These are phyloP conservation scores for Dallia pectoralis DNA, from an alignment of 2,797 vertebrate species.

Conservation along the genomic window DNA sequence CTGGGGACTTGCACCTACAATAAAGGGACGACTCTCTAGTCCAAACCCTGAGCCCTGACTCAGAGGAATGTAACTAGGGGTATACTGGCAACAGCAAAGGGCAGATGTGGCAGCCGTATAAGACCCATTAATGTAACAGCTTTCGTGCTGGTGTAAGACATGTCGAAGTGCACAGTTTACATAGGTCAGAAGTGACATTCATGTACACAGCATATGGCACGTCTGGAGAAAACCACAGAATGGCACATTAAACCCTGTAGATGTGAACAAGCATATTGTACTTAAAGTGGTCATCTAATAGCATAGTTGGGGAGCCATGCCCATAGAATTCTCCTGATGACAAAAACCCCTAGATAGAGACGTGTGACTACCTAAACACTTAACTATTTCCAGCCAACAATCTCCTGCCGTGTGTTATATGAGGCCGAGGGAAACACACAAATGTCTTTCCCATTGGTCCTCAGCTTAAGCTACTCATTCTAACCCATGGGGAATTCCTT, in stretches of 20 bases:
- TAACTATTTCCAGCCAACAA: slow-evolving; percentile 27
- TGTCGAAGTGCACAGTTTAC: slow-evolving; percentile 16
- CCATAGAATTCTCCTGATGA: slow-evolving; percentile 8
- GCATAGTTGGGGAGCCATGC: background rate
- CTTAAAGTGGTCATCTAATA: background rate
- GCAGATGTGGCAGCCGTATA: background rate
- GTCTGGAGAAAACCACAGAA: slow-evolving; percentile 18
- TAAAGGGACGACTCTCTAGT: background rate
- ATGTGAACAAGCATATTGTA: background rate
- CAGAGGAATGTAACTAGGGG: background rate
- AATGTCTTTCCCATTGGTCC: slow-evolving; percentile 55
- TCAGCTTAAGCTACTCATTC: slow-evolving; percentile 36
- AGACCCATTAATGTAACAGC: background rate
- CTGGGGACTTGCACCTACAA: background rate
- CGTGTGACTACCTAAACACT: slow-evolving; percentile 44
- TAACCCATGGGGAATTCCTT: slow-evolving; percentile 12
- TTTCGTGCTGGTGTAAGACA: slow-evolving; percentile 16
- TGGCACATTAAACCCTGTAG: slow-evolving; percentile 25
- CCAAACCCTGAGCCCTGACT: background rate
- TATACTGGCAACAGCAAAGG: background rate
- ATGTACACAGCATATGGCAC: slow-evolving; percentile 55
- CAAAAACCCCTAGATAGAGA: slow-evolving; percentile 38
- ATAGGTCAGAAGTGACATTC: slow-evolving; percentile 39
- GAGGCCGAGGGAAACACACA: slow-evolving; percentile 43
- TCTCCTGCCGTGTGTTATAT: slow-evolving; percentile 46